Evolutionary conservation across 2,888 invertebrate species (phyloP).

Genomic region (Hirtodrosophila duncani): DNA sequence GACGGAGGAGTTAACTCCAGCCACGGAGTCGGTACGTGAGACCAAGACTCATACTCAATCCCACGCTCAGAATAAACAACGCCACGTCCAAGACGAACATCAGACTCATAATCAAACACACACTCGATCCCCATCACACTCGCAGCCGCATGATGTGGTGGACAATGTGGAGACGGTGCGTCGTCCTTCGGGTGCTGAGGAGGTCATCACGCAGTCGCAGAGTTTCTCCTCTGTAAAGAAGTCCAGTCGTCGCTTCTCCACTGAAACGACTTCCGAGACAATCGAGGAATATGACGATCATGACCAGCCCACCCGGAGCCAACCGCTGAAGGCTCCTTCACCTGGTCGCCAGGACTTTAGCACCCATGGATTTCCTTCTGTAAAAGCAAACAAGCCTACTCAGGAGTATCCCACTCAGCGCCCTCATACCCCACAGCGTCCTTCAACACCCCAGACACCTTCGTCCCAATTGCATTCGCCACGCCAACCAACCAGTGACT

Average conservation of each 20-base stretch:
- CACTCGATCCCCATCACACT: background rate
- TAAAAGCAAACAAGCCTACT: constrained; percentile 59
- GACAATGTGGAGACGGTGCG: constrained; percentile 68
- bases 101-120: constrained; percentile 10
- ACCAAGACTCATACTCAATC: constrained; percentile 40
- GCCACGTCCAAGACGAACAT: constrained; percentile 16
- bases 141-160: constrained; percentile 53
- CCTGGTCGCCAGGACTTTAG: constrained; percentile 44
- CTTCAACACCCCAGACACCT: background rate
- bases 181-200: constrained; percentile 44
- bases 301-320: constrained; percentile 23
- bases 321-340: constrained; percentile 22
- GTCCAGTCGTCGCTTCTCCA: constrained; percentile 74
- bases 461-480: too few species aligned
- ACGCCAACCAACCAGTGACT: constrained; percentile 45
- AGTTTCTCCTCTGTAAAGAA: constrained; percentile 73
- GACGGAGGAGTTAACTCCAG: constrained; percentile 77
- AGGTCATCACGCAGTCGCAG: constrained; percentile 53
- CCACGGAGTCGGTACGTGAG: constrained; percentile 41
- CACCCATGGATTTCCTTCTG: constrained; percentile 72
- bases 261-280: constrained; percentile 75
- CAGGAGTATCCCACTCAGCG: constrained; percentile 64
- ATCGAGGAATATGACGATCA: constrained; percentile 64
- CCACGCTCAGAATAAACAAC: constrained; percentile 17
- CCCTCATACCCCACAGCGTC: constrained; percentile 34